Base-by-base conservation (phyloP, 2,888 invertebrate genomes). In the Melanargia galathea region DNA sequence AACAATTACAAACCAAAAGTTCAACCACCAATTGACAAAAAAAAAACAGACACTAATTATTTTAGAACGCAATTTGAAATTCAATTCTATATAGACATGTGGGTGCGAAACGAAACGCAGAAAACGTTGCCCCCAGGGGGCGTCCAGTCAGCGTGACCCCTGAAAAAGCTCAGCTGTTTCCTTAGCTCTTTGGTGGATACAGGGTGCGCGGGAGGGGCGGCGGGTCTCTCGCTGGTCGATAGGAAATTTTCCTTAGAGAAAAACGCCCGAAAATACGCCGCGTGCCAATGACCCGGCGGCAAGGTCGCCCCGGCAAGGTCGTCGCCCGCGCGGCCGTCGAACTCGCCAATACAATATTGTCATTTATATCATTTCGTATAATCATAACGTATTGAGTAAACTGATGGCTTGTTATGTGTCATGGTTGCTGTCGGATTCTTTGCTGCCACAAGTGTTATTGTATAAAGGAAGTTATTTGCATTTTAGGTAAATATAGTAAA, bases 231-330 rank as follows among this genome's bases (percentile, higher is more conserved):
- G n/a, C 22, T 84, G 82, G 86, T 68, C 71, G 64, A 71, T 75
- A 72, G 71, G 63, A 72, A 83, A 84, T 87, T 89, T 89, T 87
- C 86, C 84, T 83, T 78, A 72, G 81, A 86, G 87, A 87, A 88
- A 88, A 87, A 84, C 80, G 78, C 75, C 83, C 82, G 84, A 87
- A 88, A 88, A 87, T 85, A 83, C 76, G 75, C 70, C 13, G 20
- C 69, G 69, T 77, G 85, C 81, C 82, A 75, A 78, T 76, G 83
- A 79, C 81, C 86, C 73, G 64, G 54, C 33, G 67, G 73, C 87
- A 90, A 90, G 90, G 90, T 87, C 89, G 84, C 49, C 60, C 22
- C 54, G 63, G 71, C 84, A 86, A 86, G 87, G 87, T 87, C 79
- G 76, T 72, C 80, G 84, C 62, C 81, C 87, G 75, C 68, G 60